Conservation (phyloP, 2,113 vertebrate genomes). For the Semnornis frantzii region DNA sequence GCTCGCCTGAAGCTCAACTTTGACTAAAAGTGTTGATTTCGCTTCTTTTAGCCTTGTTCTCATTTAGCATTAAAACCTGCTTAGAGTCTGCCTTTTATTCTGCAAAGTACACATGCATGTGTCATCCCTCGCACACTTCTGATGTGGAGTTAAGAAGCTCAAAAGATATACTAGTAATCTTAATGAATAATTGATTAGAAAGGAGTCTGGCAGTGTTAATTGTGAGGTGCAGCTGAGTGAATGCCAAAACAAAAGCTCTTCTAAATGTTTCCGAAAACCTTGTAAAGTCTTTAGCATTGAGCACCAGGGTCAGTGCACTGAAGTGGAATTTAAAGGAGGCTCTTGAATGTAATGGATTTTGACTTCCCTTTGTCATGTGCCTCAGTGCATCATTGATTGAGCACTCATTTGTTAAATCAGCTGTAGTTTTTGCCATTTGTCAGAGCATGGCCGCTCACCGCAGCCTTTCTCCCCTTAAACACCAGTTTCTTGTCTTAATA, state of each 20-base stretch:
- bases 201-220: conserved; percentile 76
- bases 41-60: conserved; percentile 91
- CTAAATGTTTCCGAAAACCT: conserved; percentile 74
- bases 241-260: conserved; percentile 73
- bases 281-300: conserved; percentile 80
- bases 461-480: conserved; percentile 43
- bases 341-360: conserved; percentile 89
- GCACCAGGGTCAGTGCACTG: conserved; percentile 82
- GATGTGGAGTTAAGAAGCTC: conserved; percentile 74
- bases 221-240: conserved; percentile 73
- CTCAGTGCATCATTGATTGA: conserved; percentile 89
- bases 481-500: conserved; percentile 22
- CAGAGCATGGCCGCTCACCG: conserved; percentile 40
- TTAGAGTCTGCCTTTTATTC: conserved; percentile 80
- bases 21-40: conserved; percentile 93
- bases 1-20: conserved; percentile 91
- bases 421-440: conserved; percentile 68
- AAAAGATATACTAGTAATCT: conserved; percentile 75
- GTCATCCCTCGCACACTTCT: conserved; percentile 70
- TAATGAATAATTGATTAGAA: conserved; percentile 79
- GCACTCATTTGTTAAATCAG: conserved; percentile 93
- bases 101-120: conserved; percentile 73
- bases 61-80: conserved; percentile 85
- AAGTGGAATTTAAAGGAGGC: conserved; percentile 86
- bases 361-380: conserved; percentile 89